A percentile compares a stretch with the other conserved stretches of the same genome.
These are phyloP conservation scores for Mesorhabditis belari DNA, from an alignment of 2,888 invertebrate genomes.

Conservation along the genomic window DNA sequence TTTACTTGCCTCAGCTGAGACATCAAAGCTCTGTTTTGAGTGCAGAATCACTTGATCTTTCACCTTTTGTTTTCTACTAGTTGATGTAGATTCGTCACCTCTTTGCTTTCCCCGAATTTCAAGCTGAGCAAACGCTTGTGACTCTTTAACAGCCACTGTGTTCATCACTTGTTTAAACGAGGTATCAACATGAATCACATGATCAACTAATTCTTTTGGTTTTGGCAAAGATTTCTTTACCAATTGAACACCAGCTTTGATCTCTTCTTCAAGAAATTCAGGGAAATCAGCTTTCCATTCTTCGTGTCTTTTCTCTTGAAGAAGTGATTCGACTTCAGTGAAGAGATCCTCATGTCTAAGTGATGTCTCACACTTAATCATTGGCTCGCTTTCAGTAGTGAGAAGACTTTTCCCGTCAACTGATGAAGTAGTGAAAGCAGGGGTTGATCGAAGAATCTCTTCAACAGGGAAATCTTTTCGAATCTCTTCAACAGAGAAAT, in stretches of 20 bases:
- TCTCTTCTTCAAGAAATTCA: constrained; percentile 18
- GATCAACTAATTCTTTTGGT: constrained; percentile 23
- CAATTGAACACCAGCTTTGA: constrained; percentile 22
- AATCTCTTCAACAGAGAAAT: background rate
- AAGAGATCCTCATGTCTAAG: background rate
- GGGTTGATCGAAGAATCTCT: background rate
- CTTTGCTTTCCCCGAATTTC: constrained; percentile 13
- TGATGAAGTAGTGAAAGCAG: too few relatives aligned
- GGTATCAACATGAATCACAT: constrained; percentile 28
- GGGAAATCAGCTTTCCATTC: constrained; percentile 8
- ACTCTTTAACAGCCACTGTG: constrained; percentile 22
- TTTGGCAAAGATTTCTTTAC: constrained; percentile 22
- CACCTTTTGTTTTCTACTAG: background rate
- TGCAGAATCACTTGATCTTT: background rate
- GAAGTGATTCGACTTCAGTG: background rate
- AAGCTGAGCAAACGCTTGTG: constrained; percentile 17
- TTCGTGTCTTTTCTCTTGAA: background rate
- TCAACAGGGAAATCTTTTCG: background rate
- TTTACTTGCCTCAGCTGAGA: background rate
- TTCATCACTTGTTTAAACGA: constrained; percentile 25
- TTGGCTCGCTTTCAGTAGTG: too few relatives aligned
- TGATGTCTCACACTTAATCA: background rate
- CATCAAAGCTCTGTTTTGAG: background rate
- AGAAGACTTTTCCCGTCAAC: background rate
- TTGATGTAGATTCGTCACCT: background rate